Base-by-base conservation (phyloP, 2,888 invertebrate species). In the Prosopocoilus inquinatus region DNA sequence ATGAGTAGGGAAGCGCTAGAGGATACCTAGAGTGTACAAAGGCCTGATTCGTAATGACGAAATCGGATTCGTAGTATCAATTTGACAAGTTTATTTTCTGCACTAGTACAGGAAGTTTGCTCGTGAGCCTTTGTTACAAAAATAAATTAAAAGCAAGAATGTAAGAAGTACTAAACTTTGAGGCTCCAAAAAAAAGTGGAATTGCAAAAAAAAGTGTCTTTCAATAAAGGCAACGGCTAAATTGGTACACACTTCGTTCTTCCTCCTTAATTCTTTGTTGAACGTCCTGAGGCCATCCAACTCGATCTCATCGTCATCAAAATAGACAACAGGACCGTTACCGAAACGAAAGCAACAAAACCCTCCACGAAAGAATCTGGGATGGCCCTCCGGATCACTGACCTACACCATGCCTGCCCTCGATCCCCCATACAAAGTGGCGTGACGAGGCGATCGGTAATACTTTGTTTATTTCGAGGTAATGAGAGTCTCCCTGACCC, bases 351-450 rank as follows among this genome's bases (percentile, higher is more conserved):
- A 61, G 56, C 41, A 53, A 54, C 50, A 33, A 28, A 28, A 28
- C 20, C 15, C 9, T 3, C 41, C 12, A 16, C 8, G 13, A 20
- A 48, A 50, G 47, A 45, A 49, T 41, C 34, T 33, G 35, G 28
- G 47, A 55, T 46, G 54, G 60, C 55, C 57, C 50, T 15, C 53
- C 57, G 55, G 55, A 58, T 60, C 58, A 60, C 62, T 60, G 58
- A 59, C 59, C 64, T 60, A 60, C 59, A 55, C 47, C 58, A 50
- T 55, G 52, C 55, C 50, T 55, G 51, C 55, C 46, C 55, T 47
- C 50, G 34, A 48, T 58, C 55, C 51, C 51, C 58, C 38, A 54
- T 55, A 41, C 48, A 55, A 58, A 58, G 45, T 55, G 46, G 58
- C 59, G 59, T 59, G 55, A 53, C 55, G 53, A 34, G 55, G 48